Evolutionary conservation across 1,140 invertebrate genomes (phyloP).

Genomic region (Cotesia chilonis): DNA sequence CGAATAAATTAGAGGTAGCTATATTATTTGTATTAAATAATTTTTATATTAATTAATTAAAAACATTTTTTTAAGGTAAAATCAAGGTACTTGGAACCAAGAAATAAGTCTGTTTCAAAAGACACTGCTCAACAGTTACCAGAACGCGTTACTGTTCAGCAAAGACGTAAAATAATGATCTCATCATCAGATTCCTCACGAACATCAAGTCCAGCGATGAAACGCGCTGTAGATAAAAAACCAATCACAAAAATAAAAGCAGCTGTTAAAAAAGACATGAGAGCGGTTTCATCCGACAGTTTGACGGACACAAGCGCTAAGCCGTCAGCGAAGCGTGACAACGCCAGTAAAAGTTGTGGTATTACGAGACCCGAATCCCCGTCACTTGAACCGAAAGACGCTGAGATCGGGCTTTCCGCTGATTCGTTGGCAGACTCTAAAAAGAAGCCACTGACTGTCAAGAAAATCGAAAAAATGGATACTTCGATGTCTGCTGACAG

Average conservation of each 20-base stretch:
- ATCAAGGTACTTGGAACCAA: slow-evolving; percentile 69
- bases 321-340: slow-evolving; percentile 48
- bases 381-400: slow-evolving; percentile 55
- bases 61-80: slow-evolving; percentile 58
- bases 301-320: slow-evolving; percentile 59
- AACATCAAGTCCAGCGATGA: slow-evolving; percentile 74
- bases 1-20: slow-evolving; percentile 62
- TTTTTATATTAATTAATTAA: not conserved
- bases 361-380: slow-evolving; percentile 64
- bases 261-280: slow-evolving; percentile 59
- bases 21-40: not conserved
- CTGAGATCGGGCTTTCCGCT: slow-evolving; percentile 64
- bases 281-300: slow-evolving; percentile 67
- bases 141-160: slow-evolving; percentile 53
- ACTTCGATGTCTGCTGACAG: slow-evolving; percentile 62
- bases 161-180: slow-evolving; percentile 62
- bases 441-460: slow-evolving; percentile 57
- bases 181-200: slow-evolving; percentile 72
- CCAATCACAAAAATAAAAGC: slow-evolving; percentile 57
- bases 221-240: slow-evolving; percentile 62
- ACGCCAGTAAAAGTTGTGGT: slow-evolving; percentile 59
- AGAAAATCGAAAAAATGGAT: slow-evolving; percentile 60
- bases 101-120: slow-evolving; percentile 56
- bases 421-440: slow-evolving; percentile 67
- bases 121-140: slow-evolving; percentile 45